Base-by-base conservation (phyloP, 2,113 vertebrate genomes). In the Electrona antarctica region DNA sequence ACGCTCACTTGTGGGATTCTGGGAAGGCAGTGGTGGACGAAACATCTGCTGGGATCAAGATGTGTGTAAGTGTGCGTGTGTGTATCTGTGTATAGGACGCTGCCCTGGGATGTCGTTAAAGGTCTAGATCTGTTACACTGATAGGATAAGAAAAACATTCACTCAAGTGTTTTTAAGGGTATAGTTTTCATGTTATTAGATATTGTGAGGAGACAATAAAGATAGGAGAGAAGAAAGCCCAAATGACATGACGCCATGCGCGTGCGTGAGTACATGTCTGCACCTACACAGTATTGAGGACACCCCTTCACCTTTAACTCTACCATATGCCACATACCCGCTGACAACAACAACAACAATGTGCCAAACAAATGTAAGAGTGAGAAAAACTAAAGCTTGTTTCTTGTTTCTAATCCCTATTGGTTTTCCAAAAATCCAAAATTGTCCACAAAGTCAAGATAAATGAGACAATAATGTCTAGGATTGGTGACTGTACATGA, bases 1-100 rank as follows among this genome's bases (percentile, higher is more conserved):
- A 90, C 91, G 90, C 92, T 93, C 90, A 92, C 92, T 93, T 94
- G 93, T 94, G 93, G 93, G 88, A 89, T 91, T 87, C 90, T 86
- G 91, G 93, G 91, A 93, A 91, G 92, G 91, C 92, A 89, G 91
- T 69, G 87, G 91, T 92, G 91, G 89, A 92, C 82, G 81, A 88
- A 90, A 94, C 93, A 94, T 94, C 93, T 94, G 92, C 90, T 92
- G 83, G 83, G 89, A 93, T 88, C 87, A 91, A 89, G 80, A 88
- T 91, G 85, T 83, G 82, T 87, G 79, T 74, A 75, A 74, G 80
- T 84, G 69, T 80, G 77, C 84, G 69, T 80, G 60, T 67, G 68
- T 67, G 64, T 76, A 68, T 61, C 61, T 62, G 50, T 65, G 64
- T 74, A 62, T 65, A 57, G 67, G 70, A 81, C 80, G 70, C 76